These are phyloP conservation scores for Clarias pachynema DNA, from an alignment of 2,797 vertebrate genomes.

Conservation along the genomic window DNA sequence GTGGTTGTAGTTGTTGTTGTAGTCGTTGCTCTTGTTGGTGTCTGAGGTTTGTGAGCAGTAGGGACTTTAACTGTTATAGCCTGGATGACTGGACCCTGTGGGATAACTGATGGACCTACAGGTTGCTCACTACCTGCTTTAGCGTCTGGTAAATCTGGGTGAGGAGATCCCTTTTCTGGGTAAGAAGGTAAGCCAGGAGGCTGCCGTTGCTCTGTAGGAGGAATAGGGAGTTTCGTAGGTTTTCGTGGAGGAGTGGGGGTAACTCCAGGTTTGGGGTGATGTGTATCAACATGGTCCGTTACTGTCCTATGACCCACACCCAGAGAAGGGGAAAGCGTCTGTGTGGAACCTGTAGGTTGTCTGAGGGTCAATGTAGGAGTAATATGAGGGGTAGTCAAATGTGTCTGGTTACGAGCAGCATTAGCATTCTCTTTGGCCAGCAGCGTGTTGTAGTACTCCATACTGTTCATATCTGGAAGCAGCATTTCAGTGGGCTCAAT, in stretches of 20 bases:
- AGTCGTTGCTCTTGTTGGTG: constrained; percentile 48
- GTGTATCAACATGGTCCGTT: constrained; percentile 47
- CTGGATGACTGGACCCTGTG: constrained; percentile 45
- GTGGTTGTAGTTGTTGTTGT: constrained; percentile 57
- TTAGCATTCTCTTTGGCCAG: constrained; percentile 58
- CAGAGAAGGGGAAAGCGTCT: constrained; percentile 33
- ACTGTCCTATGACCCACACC: constrained; percentile 14
- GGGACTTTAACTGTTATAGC: constrained; percentile 37
- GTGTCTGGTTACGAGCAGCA: constrained; percentile 51
- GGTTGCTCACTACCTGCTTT: constrained; percentile 48
- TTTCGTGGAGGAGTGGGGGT: constrained; percentile 53
- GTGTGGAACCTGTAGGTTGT: constrained; percentile 40
- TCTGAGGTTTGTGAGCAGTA: constrained; percentile 11
- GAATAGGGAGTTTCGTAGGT: constrained; percentile 45
- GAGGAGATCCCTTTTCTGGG: constrained; percentile 51
- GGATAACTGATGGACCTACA: constrained; percentile 49
- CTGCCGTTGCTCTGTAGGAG: constrained; percentile 69
- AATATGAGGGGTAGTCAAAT: constrained; percentile 49
- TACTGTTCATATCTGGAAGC: constrained; percentile 69
- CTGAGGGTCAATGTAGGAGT: constrained; percentile 43
- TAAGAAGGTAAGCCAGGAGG: constrained; percentile 56
- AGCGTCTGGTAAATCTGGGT: constrained; percentile 48
- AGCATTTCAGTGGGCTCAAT: constrained; percentile 69
- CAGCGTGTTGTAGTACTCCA: constrained; percentile 74
- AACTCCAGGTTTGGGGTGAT: constrained; percentile 57